Base-by-base conservation (phyloP, 2,888 invertebrate genomes). In the Spatulosminthurus flaviceps region DNA sequence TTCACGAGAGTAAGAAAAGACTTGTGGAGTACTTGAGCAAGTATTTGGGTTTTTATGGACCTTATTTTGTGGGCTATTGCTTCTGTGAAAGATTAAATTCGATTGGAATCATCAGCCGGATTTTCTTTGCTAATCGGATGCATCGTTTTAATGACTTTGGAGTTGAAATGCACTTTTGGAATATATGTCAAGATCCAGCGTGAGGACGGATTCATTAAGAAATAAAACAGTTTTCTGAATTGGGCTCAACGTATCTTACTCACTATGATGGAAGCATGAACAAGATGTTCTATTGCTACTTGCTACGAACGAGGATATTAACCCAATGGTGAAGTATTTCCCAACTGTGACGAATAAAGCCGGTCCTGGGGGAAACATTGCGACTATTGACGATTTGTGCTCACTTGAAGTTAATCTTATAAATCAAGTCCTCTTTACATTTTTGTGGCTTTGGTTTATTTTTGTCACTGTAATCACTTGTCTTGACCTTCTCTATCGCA, bases 291-390 rank as follows among this genome's bases (percentile, higher is more conserved):
- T 11, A 22, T 4, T 64, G 24, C n/a, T 64, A 24, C 64, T 64
- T n/a, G n/a, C n/a, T n/a, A n/a, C n/a, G n/a, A n/a, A 64, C 16
- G 64, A 64, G 24, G 64, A 64, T 24, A 64, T 24, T n/a, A 64
- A 24, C n/a, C 64, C 64, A 2, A 64, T 64, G 2, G 26, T 9
- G 24, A 9, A 24, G n/a, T 64, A 64, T 64, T 64, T 64, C 64
- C 64, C 64, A 9, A 24, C 26, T 11, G 22, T 21, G 21, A 24
- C 64, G 5, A 64, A 64, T 4, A 64, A 22, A 19, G 13, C 9
- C n/a, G 64, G 64, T 11, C 64, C 64, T 2, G 13, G 24, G 2
- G 64, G 64, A 2, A 11, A 64, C 11, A 4, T 64, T 26, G 64
- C 2, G 24, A 22, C 21, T 2, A 9, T 24, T 2, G 64, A 64